Percentiles rank a stretch among this genome's conserved stretches.
Conservation (phyloP, 2,113 vertebrate genomes). For the Mobula hypostoma region DNA sequence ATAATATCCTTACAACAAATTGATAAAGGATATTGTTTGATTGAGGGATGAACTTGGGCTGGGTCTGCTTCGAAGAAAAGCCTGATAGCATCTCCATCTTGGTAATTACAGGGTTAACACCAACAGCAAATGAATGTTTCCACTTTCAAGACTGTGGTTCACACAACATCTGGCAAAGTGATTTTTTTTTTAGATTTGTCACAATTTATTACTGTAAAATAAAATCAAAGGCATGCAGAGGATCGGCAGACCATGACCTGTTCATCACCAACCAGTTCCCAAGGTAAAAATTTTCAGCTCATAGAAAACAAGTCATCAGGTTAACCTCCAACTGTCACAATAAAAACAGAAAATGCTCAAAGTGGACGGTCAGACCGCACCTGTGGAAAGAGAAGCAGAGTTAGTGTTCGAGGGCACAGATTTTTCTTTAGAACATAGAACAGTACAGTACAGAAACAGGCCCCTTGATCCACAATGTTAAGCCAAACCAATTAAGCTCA, state of each 20-base stretch:
- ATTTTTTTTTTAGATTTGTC: conserved; percentile 22
- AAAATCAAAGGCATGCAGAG: background rate
- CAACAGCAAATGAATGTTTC: background rate
- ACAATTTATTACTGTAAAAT: background rate
- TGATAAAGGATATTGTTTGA: background rate
- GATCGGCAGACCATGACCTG: background rate
- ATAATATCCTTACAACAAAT: too few species aligned
- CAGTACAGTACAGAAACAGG: too few species aligned
- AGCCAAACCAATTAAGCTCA: too few species aligned
- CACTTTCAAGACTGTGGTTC: conserved; percentile 24
- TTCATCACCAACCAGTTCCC: background rate
- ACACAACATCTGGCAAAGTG: conserved; percentile 32
- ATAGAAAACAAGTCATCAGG: background rate
- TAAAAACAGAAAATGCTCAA: too few species aligned
- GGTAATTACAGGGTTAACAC: background rate
- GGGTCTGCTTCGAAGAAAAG: background rate
- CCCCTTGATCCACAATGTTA: too few species aligned
- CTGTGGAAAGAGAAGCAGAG: too few species aligned
- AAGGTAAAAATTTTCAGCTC: background rate
- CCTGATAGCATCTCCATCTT: background rate
- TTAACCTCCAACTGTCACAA: too few species aligned
- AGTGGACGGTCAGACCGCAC: too few species aligned
- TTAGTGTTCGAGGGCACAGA: too few species aligned
- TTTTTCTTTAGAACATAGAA: too few species aligned
- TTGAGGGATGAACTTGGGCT: background rate